Evolutionary conservation across 2,797 vertebrate species (phyloP).

Genomic region (Fringilla coelebs): DNA sequence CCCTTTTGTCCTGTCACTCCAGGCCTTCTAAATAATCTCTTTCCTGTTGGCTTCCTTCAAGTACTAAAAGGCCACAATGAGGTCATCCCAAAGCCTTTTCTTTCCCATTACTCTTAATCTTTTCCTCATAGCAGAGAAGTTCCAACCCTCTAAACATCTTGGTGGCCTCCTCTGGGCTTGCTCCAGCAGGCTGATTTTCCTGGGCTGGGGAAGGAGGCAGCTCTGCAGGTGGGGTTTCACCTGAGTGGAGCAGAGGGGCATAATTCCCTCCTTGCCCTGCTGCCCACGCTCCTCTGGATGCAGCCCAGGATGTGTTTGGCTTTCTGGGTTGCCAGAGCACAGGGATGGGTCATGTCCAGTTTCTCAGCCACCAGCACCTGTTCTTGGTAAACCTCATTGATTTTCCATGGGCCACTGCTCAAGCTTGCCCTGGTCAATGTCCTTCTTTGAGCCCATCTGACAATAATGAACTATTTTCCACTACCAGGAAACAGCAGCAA

Average conservation of each 20-base stretch:
- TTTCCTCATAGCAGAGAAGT: neutral
- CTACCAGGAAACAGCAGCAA: neutral
- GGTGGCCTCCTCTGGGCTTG: too few species aligned
- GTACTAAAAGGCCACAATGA: neutral
- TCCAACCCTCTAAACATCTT: neutral
- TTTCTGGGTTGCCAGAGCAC: neutral
- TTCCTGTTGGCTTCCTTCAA: neutral
- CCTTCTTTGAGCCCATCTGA: neutral
- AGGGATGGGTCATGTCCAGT: neutral
- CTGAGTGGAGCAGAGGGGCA: neutral
- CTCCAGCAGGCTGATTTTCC: neutral
- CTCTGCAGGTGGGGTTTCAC: neutral
- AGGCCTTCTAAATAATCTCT: neutral
- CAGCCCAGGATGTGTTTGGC: neutral
- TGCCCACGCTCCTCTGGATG: neutral
- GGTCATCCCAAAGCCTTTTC: neutral
- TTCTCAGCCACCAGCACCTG: neutral
- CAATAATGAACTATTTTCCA: neutral
- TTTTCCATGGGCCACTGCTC: too few species aligned
- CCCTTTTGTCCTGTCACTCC: neutral
- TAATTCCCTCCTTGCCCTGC: neutral
- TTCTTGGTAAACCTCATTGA: neutral
- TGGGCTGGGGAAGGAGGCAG: neutral
- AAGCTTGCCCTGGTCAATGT: neutral
- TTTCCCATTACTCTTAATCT: neutral